Conservation (phyloP, 2,797 vertebrate genomes). For the Trichosurus vulpecula region DNA sequence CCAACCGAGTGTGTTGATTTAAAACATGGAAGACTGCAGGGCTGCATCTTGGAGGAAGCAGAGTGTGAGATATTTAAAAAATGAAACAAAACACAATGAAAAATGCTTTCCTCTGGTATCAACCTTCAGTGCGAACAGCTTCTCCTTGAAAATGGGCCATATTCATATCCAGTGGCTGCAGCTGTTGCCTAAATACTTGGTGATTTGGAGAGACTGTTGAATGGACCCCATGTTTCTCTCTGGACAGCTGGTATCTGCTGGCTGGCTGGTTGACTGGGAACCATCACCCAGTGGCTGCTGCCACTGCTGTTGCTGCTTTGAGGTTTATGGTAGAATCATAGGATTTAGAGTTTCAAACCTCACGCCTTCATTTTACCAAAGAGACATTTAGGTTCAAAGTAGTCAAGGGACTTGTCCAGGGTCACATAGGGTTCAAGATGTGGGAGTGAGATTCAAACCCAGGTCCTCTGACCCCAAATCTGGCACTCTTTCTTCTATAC, state of each 20-base stretch:
- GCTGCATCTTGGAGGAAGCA: not conserved
- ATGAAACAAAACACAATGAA: not conserved
- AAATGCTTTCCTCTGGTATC: not conserved
- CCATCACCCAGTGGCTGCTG: not conserved
- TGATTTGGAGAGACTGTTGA: not conserved
- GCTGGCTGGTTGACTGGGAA: not conserved
- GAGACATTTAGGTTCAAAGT: not conserved
- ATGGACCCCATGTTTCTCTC: not conserved
- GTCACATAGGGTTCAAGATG: not conserved
- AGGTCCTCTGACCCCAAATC: not conserved
- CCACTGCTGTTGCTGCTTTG: not conserved
- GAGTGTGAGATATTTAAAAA: not conserved
- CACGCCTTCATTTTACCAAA: not conserved
- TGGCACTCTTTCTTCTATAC: not conserved
- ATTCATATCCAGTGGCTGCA: not conserved
- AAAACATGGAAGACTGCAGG: not conserved
- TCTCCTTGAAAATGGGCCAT: not conserved
- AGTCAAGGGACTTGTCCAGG: not conserved
- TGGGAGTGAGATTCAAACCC: not conserved
- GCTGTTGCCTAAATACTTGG: not conserved
- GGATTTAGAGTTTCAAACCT: not conserved
- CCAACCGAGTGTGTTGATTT: not conserved
- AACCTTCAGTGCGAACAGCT: not conserved
- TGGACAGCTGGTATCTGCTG: not conserved
- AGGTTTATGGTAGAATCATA: not conserved